phyloP scores from a whole-genome alignment of 2,888 invertebrate genomes.

The Dasypogon diadema region DNA sequence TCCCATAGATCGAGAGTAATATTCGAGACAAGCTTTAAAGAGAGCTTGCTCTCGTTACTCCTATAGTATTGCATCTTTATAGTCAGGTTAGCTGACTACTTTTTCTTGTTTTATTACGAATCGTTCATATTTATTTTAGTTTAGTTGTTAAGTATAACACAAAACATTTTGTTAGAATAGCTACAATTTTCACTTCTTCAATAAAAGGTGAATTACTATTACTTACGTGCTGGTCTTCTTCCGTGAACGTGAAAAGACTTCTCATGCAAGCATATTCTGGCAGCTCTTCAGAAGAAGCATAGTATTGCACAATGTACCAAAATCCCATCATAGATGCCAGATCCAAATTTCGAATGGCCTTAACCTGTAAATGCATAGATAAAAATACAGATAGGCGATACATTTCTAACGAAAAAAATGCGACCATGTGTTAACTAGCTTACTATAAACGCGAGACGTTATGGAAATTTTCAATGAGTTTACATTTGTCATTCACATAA shows the following conservation, averaged over 20 bases:
- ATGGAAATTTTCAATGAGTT: constrained; percentile 12
- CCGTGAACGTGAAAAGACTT: constrained; percentile 70
- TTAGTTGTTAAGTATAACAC: too few species aligned
- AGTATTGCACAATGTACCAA: constrained; percentile 90
- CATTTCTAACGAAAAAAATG: constrained; percentile 1
- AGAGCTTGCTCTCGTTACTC: too few species aligned
- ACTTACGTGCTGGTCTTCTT: constrained; percentile 66
- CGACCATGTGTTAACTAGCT: too few species aligned
- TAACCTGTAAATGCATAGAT: constrained; percentile 70
- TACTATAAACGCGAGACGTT: neutral
- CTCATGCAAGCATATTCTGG: constrained; percentile 88
- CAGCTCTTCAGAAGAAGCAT: constrained; percentile 89
- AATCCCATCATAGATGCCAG: constrained; percentile 82
- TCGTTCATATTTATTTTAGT: too few species aligned
- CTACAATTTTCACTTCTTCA: too few species aligned
- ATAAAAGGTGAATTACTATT: too few species aligned
- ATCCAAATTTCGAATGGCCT: constrained; percentile 83
- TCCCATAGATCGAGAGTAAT: too few species aligned
- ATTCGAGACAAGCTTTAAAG: too few species aligned
- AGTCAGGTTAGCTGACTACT: too few species aligned
- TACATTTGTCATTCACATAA: constrained; percentile 30
- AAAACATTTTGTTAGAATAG: too few species aligned
- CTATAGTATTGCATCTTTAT: too few species aligned
- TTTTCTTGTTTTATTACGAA: too few species aligned
- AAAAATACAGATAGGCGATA: neutral